Evolutionary conservation across 2,888 invertebrate genomes (phyloP).

Genomic region (Ormia ochracea): DNA sequence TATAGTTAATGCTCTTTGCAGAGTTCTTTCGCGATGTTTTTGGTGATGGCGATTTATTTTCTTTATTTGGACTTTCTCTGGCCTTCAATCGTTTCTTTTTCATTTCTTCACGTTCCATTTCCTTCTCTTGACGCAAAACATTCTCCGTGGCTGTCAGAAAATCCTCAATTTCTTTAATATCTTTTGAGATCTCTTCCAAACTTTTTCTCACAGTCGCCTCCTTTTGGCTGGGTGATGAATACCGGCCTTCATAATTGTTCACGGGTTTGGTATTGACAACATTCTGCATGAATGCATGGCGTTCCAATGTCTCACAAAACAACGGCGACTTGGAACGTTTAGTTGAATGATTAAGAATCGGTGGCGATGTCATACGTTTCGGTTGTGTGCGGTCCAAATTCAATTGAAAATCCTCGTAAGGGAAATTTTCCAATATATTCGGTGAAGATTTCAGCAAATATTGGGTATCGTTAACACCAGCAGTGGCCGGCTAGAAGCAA

Average conservation of each 20-base stretch:
- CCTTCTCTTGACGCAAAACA: slow-evolving; percentile 72
- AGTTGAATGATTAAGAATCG: slow-evolving; percentile 30
- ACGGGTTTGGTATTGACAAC: slow-evolving; percentile 71
- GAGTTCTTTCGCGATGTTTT: slow-evolving; percentile 64
- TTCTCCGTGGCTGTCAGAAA: slow-evolving; percentile 76
- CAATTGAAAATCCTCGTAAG: slow-evolving; percentile 72
- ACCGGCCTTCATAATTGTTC: slow-evolving; percentile 66
- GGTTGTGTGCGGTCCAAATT: slow-evolving; percentile 65
- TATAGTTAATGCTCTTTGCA: slow-evolving; percentile 70
- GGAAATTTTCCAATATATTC: slow-evolving; percentile 75
- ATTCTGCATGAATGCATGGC: slow-evolving; percentile 75
- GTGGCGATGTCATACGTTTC: slow-evolving; percentile 64
- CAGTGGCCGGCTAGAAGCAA: slow-evolving; percentile 58
- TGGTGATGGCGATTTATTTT: slow-evolving; percentile 73
- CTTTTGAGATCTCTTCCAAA: slow-evolving; percentile 76
- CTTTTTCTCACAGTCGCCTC: slow-evolving; percentile 74
- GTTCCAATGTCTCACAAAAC: slow-evolving; percentile 75
- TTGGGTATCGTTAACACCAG: slow-evolving; percentile 68
- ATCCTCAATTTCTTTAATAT: slow-evolving; percentile 76
- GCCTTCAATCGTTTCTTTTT: slow-evolving; percentile 18
- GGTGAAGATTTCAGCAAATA: slow-evolving; percentile 75
- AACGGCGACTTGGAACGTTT: slow-evolving; percentile 68
- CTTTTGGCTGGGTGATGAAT: slow-evolving; percentile 73
- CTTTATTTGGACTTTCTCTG: slow-evolving; percentile 69
- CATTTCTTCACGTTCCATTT: slow-evolving; percentile 67